Conservation (phyloP, 2,113 vertebrate species). For the Gila orcuttii region DNA sequence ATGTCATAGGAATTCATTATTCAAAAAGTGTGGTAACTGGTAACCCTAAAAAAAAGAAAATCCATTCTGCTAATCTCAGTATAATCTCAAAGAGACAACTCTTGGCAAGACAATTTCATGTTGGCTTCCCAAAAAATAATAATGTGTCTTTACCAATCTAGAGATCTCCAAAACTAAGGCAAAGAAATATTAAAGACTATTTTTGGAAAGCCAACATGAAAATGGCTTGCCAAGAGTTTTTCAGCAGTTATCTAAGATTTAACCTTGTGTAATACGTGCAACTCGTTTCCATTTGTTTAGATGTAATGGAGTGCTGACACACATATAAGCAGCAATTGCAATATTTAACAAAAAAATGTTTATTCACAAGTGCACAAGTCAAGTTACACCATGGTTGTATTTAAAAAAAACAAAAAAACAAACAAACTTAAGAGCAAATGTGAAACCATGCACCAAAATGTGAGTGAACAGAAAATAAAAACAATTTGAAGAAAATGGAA, state of each 20-base stretch:
- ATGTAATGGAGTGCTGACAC: background rate
- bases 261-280: background rate
- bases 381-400: slow-evolving; percentile 68
- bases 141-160: no score
- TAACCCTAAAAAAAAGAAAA: no score
- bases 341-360: slow-evolving; percentile 69
- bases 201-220: no score
- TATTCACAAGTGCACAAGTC: slow-evolving; percentile 74
- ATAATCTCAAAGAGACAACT: background rate
- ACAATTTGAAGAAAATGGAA: background rate
- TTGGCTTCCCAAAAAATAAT: background rate
- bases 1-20: no score
- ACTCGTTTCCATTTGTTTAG: background rate
- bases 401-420: slow-evolving; percentile 56
- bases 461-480: slow-evolving; percentile 29
- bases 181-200: no score
- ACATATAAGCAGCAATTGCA: slow-evolving; percentile 6
- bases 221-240: no score
- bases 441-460: slow-evolving; percentile 46
- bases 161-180: no score
- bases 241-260: background rate
- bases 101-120: background rate
- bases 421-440: slow-evolving; percentile 21
- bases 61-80: no score
- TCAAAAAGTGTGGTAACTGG: no score